Evolutionary conservation across 2,888 invertebrate genomes (phyloP), one percentile per base, ranked within the genome.

Genomic region (Temnothorax ravouxi): DNA sequence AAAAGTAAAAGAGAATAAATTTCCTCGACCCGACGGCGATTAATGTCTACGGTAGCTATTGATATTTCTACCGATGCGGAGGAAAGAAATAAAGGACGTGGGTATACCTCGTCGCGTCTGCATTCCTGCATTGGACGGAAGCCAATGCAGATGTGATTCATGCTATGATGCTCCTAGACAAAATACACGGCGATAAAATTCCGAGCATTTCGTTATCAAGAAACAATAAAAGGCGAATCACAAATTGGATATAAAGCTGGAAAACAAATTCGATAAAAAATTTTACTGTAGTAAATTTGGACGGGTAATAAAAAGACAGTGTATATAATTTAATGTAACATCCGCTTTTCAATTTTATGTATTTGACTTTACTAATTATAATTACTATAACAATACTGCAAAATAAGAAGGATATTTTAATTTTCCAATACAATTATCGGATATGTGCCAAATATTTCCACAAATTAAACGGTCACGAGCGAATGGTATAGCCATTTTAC

Each of bases 1-100:
- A 72, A 59, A 47, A 25, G 21, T 66, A 25, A 80, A 72, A 72
- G 29, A 29, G 75, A 72, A 79, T 79, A 79, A 79, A 72, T 80
- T 80, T 61, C 59, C 72, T 2, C 71, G 34, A 3, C 41, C 15
- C 71, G 44, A 59, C 47, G 66, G 72, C 59, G 54, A 74, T 79
- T 72, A 56, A 72, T 34, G 79, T 79, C 74, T 34, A 74, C 79
- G 74, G 79, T 80, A 80, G 79, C 79, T 59, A 74, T 80, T 74
- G 79, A 56, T 47, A 79, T 79, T 77, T 72, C 47, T 47, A 47
- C 79, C 79, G 74, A 72, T 59, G 56, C 54, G 41, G 29, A 44
- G 21, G 77, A 77, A 44, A 54, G 52, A 77, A 44, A 67, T 69
- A 77, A 69, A 54, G 44, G 44, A 54, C 25, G 29, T 41, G 54